Evolutionary conservation across 2,888 invertebrate species (phyloP).

Genomic region (Latheticus oryzae): DNA sequence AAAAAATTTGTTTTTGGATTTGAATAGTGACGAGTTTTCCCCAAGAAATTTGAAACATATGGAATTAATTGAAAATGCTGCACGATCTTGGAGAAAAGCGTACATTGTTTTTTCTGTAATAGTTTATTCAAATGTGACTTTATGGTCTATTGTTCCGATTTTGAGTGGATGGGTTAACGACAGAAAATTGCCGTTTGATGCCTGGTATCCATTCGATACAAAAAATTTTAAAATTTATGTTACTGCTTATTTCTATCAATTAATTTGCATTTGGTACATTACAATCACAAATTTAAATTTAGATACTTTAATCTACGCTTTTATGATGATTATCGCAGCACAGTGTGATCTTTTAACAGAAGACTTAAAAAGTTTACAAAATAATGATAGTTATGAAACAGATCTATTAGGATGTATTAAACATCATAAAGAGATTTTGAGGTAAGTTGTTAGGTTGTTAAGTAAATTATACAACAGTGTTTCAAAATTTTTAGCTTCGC

Average conservation of each 20-base stretch:
- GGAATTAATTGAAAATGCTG: slow-evolving; percentile 12
- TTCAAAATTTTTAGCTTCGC: slow-evolving; percentile 44
- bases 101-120: slow-evolving; percentile 18
- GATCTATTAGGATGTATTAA: slow-evolving; percentile 9
- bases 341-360: slow-evolving; percentile 25
- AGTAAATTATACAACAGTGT: too few relatives aligned
- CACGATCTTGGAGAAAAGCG: slow-evolving; percentile 18
- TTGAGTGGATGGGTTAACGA: not conserved
- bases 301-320: slow-evolving; percentile 7
- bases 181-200: slow-evolving; percentile 5
- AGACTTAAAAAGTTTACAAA: slow-evolving; percentile 10
- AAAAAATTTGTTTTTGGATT: slow-evolving; percentile 4
- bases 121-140: slow-evolving; percentile 12
- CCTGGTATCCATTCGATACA: slow-evolving; percentile 28
- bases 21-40: slow-evolving; percentile 38
- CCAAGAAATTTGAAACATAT: slow-evolving; percentile 35
- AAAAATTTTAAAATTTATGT: slow-evolving; percentile 9
- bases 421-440: slow-evolving; percentile 7
- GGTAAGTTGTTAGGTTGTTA: too few relatives aligned
- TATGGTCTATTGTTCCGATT: slow-evolving; percentile 9
- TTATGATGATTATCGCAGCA: slow-evolving; percentile 14
- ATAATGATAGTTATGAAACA: not conserved
- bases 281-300: slow-evolving; percentile 1
- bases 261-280: slow-evolving; percentile 6
- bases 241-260: slow-evolving; percentile 21